Base-by-base conservation (phyloP, 2,113 vertebrate species). In the Pedionomus torquatus region DNA sequence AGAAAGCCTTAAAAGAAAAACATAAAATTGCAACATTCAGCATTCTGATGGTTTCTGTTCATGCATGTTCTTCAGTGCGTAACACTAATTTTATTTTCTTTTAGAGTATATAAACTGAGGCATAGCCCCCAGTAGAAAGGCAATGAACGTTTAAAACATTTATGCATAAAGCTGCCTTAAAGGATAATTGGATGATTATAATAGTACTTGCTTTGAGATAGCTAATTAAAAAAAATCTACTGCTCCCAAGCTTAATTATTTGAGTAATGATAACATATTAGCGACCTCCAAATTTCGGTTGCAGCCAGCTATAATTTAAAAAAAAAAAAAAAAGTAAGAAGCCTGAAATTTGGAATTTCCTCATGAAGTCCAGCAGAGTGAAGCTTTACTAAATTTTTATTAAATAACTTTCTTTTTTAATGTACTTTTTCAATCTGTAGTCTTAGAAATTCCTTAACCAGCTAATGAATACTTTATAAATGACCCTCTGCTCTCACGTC, bases 151-250 rank as follows among this genome's bases (percentile, higher is more conserved):
- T 93, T 94, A 93, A 97, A 95, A 43, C 49, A 68, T 96, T 95
- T 96, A 72, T 89, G 57, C 54, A 60, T 79, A 96, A 92, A 96
- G 55, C 84, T 94, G 44, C 80, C 90, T 97, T 78, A 92, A 81
- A 96, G 82, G 55, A 92, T 98, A 98, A 98, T 98, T 97, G 96
- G 79, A 94, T 96, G 43, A 96, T 97, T 97, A 94, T 87, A 97
- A 95, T 89, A 49, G 54, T 83, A 85, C 76, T 98, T 92, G 54
- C 60, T 97, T 94, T 96, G 95, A 97, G 90, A 91, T 96, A 90
- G 75, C 96, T 97, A 96, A 97, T 98, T 88, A n/a, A 37, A 97
- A 89, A 96, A 95, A 91, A 43, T 78, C 71, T 96, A 43, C 95
- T 95, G 61, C 90, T 97, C 91, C 77, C 39, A 90, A 96, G 61